These are phyloP conservation scores for Agriopis leucophaearia DNA, from an alignment of 2,888 invertebrate genomes.

Conservation along the genomic window DNA sequence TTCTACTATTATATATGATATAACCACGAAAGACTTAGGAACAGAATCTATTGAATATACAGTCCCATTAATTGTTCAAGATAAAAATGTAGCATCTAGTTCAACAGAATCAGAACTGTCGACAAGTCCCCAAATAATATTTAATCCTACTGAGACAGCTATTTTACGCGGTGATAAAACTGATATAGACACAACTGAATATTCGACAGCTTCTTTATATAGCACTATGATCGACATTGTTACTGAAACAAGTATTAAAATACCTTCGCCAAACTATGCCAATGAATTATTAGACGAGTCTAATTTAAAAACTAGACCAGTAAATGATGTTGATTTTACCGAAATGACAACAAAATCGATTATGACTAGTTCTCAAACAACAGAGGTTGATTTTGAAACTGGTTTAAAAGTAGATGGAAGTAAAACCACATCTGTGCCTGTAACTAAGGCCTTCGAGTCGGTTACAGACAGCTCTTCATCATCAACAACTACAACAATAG, in stretches of 20 bases:
- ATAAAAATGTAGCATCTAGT: neutral
- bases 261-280: neutral
- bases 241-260: neutral
- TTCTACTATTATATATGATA: neutral
- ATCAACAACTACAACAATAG: slow-evolving; percentile 1
- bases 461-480: slow-evolving; percentile 2
- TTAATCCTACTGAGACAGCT: neutral
- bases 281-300: slow-evolving; percentile 1
- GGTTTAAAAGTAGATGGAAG: neutral
- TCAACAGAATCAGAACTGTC: neutral
- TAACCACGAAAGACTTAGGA: neutral
- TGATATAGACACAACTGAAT: neutral
- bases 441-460: neutral
- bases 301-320: neutral
- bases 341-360: slow-evolving; percentile 3
- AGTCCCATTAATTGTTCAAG: neutral
- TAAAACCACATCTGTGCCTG: slow-evolving; percentile 4
- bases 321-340: slow-evolving; percentile 1
- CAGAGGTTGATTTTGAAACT: neutral
- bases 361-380: slow-evolving; percentile 3
- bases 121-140: neutral
- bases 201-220: slow-evolving; percentile 1
- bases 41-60: slow-evolving; percentile 7
- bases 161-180: neutral
- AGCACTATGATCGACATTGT: neutral